Base-by-base conservation (phyloP, 2,113 vertebrate genomes). In the Psettodes erumei region DNA sequence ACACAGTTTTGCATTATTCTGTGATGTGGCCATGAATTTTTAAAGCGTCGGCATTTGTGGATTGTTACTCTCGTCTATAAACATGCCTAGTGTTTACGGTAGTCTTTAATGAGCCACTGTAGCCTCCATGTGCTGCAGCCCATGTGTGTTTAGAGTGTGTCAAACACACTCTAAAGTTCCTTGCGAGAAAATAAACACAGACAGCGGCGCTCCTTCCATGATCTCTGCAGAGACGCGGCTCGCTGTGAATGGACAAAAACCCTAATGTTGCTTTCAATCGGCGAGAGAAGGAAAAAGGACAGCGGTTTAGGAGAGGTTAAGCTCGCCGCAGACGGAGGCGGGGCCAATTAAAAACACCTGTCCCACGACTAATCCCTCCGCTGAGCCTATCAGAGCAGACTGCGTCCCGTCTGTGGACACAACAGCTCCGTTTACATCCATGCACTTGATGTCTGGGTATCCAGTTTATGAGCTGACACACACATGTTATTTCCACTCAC, bases 311-410 rank as follows among this genome's bases (percentile, higher is more conserved):
- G 11, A 1, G 66, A 50, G 80, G 30, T 75, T 78, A 35, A 38
- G 47, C 58, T 79, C 54, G 15, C 19, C 33, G 51, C 30, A 35
- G 75, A 75, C 33, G 43, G 79, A 38, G 82, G 75, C 40, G 54
- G 71, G 37, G 43, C 69, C 70, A 79, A 77, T 86, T 90, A 81
- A 83, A 81, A 89, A 90, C 86, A 89, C 82, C 86, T 81, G 88
- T 82, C 82, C 50, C 35, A 1, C 27, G 19, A 19, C 25, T 88
- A 77, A 90, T 77, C 81, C 75, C 32, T 40, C 35, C 18, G 8
- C 73, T 68, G 61, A 75, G 68, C 58, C 40, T 16, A 28, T 42
- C 70, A 53, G 23, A 59, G 42, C 38, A 10, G 48, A 2, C 71
- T 19, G 47, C 32, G 19, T 23, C 27, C 19, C 13, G 35, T 47